These are phyloP conservation scores for Neolamprologus hecqui DNA, from an alignment of 2,113 vertebrate species.

Conservation along the genomic window DNA sequence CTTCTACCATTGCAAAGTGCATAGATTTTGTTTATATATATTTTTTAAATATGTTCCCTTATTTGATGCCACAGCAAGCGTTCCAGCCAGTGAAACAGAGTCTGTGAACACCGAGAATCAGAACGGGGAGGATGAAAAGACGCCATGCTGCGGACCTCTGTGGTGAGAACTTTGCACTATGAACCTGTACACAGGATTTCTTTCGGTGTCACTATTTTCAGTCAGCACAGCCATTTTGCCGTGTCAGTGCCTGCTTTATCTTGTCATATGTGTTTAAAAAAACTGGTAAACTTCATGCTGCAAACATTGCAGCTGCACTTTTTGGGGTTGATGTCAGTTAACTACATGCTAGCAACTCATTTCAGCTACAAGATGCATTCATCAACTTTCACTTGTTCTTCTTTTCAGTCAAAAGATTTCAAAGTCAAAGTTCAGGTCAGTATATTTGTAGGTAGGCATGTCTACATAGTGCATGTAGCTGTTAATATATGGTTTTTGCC, in stretches of 20 bases:
- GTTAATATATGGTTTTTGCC: background rate
- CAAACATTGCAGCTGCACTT: background rate
- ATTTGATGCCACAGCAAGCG: constrained; percentile 80
- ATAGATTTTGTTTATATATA: background rate
- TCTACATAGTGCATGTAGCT: background rate
- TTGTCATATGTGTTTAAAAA: background rate
- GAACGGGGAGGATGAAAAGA: constrained; percentile 81
- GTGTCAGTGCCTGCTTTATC: background rate
- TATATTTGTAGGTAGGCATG: constrained; percentile 43
- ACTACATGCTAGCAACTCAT: background rate
- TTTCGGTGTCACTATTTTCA: background rate
- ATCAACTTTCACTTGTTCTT: constrained; percentile 23
- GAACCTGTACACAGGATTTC: background rate
- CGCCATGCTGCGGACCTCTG: constrained; percentile 80
- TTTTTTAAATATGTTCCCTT: constrained; percentile 1
- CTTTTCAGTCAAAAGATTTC: constrained; percentile 93
- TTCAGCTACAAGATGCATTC: background rate
- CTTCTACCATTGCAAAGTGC: background rate
- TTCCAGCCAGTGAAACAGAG: constrained; percentile 91
- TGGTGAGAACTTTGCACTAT: constrained; percentile 72
- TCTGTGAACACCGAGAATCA: constrained; percentile 93
- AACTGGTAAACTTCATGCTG: background rate
- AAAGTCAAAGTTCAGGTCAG: constrained; percentile 99
- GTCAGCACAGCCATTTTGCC: background rate
- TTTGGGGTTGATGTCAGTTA: background rate